Evolutionary conservation across 2,113 vertebrate genomes (phyloP).

Genomic region (Pterophyllum scalare): DNA sequence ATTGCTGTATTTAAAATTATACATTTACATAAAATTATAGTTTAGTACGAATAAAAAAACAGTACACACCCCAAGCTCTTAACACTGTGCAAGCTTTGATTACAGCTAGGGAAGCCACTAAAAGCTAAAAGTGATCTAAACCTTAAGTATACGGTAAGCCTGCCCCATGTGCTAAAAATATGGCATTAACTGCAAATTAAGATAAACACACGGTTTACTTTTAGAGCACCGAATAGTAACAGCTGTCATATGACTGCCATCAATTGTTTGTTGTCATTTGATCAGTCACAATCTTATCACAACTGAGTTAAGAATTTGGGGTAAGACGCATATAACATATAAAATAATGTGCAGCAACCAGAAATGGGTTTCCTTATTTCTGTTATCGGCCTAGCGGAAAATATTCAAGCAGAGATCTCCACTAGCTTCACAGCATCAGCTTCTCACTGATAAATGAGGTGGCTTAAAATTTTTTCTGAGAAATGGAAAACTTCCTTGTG

Average conservation of each 20-base stretch:
- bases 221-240: slow-evolving; percentile 43
- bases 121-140: slow-evolving; percentile 72
- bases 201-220: slow-evolving; percentile 54
- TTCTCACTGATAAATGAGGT: slow-evolving; percentile 11
- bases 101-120: slow-evolving; percentile 63
- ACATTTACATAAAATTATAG: background rate
- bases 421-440: slow-evolving; percentile 8
- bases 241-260: slow-evolving; percentile 37
- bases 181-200: slow-evolving; percentile 58
- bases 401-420: background rate
- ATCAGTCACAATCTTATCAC: background rate
- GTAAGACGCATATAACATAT: background rate
- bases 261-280: slow-evolving; percentile 7
- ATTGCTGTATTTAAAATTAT: slow-evolving; percentile 31
- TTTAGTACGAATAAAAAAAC: slow-evolving; percentile 3
- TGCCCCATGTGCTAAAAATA: slow-evolving; percentile 64
- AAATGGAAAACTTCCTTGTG: slow-evolving; percentile 1
- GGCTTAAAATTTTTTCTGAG: background rate
- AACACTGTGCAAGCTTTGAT: slow-evolving; percentile 72
- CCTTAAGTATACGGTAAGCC: slow-evolving; percentile 70
- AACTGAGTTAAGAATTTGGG: background rate
- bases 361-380: background rate
- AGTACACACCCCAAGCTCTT: slow-evolving; percentile 53
- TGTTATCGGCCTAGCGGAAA: background rate
- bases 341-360: slow-evolving; percentile 1